A percentile compares a stretch with the other conserved stretches of the same genome.
phyloP scores from a whole-genome alignment of 2,113 vertebrate genomes.

The Porphyrio hochstetteri region DNA sequence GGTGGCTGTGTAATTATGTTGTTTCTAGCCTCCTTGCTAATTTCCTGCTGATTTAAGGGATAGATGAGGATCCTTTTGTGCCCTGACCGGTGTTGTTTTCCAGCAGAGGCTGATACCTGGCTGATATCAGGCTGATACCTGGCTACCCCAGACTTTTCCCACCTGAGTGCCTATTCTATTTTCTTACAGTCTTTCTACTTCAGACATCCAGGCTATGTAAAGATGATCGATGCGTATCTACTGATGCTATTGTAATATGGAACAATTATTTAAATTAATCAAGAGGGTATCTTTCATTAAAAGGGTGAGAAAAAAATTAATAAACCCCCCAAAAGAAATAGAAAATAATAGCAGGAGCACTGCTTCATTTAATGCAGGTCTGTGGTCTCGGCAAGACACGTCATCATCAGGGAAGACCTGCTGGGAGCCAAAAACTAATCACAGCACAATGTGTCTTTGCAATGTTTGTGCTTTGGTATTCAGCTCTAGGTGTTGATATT shows the following conservation, averaged over 20 bases:
- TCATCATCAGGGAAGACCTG: background rate
- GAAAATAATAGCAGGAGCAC: background rate
- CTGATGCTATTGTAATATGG: background rate
- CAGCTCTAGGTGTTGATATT: background rate
- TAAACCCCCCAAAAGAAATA: too few relatives aligned
- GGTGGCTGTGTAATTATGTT: background rate
- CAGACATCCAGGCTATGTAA: background rate
- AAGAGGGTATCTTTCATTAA: background rate
- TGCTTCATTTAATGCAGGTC: background rate
- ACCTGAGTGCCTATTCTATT: background rate
- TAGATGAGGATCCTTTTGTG: background rate
- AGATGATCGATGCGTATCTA: background rate
- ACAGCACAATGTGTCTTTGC: background rate
- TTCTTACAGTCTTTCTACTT: background rate
- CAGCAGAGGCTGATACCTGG: background rate
- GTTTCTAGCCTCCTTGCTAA: background rate
- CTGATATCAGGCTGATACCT: background rate
- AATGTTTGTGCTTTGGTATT: background rate
- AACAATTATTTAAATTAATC: constrained; percentile 24
- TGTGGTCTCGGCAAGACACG: background rate
- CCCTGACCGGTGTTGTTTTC: background rate
- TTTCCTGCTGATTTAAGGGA: background rate
- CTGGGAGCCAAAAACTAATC: constrained; percentile 21
- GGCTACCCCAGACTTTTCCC: background rate
- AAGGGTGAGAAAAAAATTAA: background rate